Percentiles rank a stretch among this genome's conserved stretches.
These are phyloP conservation scores for Drosophila pseudoobscura DNA, from an alignment of 1,140 invertebrate species.

Conservation along the genomic window DNA sequence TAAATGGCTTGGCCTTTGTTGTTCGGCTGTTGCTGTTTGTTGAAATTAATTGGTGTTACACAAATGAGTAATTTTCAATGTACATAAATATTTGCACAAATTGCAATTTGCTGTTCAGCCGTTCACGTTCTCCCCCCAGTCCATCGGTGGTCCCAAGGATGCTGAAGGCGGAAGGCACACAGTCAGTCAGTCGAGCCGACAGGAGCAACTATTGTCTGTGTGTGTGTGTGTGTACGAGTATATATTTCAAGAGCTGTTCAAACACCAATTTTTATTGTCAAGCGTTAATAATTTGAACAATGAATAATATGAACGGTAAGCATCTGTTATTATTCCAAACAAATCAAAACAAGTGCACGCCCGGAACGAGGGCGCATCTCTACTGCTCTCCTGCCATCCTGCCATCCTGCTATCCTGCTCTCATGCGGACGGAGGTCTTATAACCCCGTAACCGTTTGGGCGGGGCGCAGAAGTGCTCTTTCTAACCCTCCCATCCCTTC, in stretches of 20 bases:
- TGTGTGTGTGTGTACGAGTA: neutral
- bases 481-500: neutral
- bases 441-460: conserved; percentile 41
- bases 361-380: conserved; percentile 27
- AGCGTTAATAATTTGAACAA: conserved; percentile 83
- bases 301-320: conserved; percentile 82
- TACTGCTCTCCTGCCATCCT: neutral
- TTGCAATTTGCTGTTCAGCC: conserved; percentile 63
- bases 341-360: conserved; percentile 83
- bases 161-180: too few relatives aligned
- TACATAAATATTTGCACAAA: conserved; percentile 82
- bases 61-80: conserved; percentile 83
- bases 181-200: too few relatives aligned
- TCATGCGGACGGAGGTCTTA: too few relatives aligned
- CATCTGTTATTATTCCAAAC: conserved; percentile 83
- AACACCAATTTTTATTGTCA: conserved; percentile 82
- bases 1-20: conserved; percentile 62
- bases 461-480: conserved; percentile 21
- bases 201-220: too few relatives aligned
- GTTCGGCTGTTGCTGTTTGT: conserved; percentile 61
- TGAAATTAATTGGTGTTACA: conserved; percentile 82
- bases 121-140: too few relatives aligned
- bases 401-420: too few relatives aligned
- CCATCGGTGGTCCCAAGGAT: neutral
- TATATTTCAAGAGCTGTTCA: conserved; percentile 67